Conservation (phyloP, 2,113 vertebrate species). For the Colinus virginianus region DNA sequence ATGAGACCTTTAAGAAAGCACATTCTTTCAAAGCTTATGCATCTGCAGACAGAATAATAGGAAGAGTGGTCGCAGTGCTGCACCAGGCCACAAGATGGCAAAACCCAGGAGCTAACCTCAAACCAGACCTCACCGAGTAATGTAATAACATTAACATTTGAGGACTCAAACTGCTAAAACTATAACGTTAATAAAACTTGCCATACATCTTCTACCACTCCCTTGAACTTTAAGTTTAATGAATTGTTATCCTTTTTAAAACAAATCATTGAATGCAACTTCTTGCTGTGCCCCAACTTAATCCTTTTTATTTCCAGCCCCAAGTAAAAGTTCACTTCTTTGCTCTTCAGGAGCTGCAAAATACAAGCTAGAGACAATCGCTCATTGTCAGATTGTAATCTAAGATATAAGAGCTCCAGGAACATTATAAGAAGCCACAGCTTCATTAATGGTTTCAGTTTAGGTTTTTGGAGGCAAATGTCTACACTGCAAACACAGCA, state of each 20-base stretch:
- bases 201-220: not conserved
- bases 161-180: not conserved
- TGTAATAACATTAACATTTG: not conserved
- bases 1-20: not conserved
- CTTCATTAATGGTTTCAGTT: not conserved
- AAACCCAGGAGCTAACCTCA: slow-evolving; percentile 30
- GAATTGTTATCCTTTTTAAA: not conserved
- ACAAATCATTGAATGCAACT: not conserved
- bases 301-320: not conserved
- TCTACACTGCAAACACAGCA: not conserved
- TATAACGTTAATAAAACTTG: not conserved
- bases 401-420: not conserved
- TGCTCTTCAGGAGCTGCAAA: not conserved
- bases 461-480: not conserved
- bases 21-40: not conserved
- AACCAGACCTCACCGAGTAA: not conserved
- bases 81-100: slow-evolving; percentile 56
- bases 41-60: not conserved
- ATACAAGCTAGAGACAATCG: not conserved
- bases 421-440: not conserved
- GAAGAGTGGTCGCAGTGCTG: slow-evolving; percentile 8
- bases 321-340: not conserved
- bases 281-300: not conserved
- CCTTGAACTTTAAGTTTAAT: not conserved
- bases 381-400: not conserved